phyloP scores from a whole-genome alignment of 2,113 vertebrate genomes.

The Stictonetta naevosa region DNA sequence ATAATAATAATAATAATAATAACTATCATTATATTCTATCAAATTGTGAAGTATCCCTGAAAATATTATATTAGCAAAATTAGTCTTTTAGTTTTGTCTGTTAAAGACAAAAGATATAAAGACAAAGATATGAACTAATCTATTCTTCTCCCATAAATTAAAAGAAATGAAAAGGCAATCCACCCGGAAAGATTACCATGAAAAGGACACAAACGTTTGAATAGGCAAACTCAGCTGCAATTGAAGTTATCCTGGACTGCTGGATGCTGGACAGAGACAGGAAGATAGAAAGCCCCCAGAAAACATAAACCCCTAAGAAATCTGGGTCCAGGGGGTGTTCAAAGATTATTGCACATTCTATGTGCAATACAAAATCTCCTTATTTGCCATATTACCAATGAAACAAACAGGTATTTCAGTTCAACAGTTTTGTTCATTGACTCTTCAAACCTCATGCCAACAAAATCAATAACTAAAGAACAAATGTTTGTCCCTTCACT shows the following conservation, averaged over 20 bases:
- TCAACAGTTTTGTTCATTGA: not conserved
- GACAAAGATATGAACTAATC: not conserved
- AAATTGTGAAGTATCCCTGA: not conserved
- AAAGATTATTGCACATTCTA: not conserved
- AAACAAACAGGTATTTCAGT: not conserved
- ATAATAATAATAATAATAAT: too few relatives aligned
- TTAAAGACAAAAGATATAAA: not conserved
- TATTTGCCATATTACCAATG: not conserved
- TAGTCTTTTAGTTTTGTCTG: not conserved
- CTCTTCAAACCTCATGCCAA: not conserved
- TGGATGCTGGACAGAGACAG: not conserved
- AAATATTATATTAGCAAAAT: not conserved
- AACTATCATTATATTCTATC: not conserved
- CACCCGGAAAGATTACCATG: not conserved
- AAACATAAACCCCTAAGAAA: not conserved
- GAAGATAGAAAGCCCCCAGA: too few relatives aligned
- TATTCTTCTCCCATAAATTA: not conserved
- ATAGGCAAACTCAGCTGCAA: not conserved
- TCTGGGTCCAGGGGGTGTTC: not conserved
- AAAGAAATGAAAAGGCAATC: not conserved
- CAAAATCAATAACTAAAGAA: not conserved
- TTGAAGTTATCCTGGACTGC: not conserved
- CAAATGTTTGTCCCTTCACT: not conserved
- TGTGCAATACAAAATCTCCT: not conserved
- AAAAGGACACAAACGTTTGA: not conserved